Conservation (phyloP, 2,797 vertebrate genomes). For the Myotis findleyi region DNA sequence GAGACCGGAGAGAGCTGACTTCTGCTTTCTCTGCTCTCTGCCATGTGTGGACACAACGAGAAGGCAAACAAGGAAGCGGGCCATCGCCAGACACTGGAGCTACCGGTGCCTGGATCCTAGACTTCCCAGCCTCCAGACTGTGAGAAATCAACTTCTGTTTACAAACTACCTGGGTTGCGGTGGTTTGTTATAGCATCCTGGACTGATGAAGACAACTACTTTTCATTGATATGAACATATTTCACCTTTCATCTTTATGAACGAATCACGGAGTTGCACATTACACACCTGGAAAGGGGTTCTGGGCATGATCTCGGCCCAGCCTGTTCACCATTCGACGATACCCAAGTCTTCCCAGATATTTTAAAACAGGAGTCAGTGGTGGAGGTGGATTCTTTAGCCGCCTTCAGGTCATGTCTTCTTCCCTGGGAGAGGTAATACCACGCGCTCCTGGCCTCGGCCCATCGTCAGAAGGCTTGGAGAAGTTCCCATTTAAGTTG, state of each 20-base stretch:
- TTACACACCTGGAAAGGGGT: not conserved
- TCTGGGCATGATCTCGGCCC: not conserved
- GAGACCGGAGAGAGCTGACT: not conserved
- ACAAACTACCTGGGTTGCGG: not conserved
- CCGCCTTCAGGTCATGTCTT: not conserved
- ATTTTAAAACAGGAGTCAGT: not conserved
- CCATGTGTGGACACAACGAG: not conserved
- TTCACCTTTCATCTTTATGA: not conserved
- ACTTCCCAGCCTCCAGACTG: not conserved
- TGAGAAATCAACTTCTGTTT: not conserved
- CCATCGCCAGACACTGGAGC: not conserved
- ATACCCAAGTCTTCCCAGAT: not conserved
- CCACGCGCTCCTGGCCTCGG: not conserved
- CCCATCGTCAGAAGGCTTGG: not conserved
- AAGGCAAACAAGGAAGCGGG: not conserved
- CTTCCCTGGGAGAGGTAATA: not conserved
- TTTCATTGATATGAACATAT: not conserved
- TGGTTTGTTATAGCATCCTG: not conserved
- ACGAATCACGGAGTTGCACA: not conserved
- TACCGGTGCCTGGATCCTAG: not conserved
- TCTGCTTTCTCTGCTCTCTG: not conserved
- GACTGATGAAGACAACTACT: not conserved
- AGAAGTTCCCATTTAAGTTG: not conserved
- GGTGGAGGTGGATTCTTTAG: not conserved
- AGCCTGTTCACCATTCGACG: not conserved